A percentile compares a stretch with the other conserved stretches of the same genome.
Evolutionary conservation across 1,140 invertebrate species (phyloP).

Genomic region (Phocides pigmalion): DNA sequence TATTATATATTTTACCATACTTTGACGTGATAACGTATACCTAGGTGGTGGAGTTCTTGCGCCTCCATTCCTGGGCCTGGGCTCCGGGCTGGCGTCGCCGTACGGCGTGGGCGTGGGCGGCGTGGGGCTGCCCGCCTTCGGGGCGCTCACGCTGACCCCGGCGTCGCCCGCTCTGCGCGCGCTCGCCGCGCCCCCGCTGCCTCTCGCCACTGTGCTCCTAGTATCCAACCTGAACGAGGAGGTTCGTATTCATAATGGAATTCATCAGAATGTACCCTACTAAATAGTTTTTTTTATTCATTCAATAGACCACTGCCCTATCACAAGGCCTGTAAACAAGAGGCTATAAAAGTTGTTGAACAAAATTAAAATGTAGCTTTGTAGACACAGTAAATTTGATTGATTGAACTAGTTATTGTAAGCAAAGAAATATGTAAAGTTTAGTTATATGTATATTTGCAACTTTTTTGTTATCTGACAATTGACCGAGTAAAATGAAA

Average conservation of each 20-base stretch:
- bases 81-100: constrained; percentile 90
- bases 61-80: constrained; percentile 83
- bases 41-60: constrained; percentile 82
- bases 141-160: constrained; percentile 89
- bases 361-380: constrained; percentile 20
- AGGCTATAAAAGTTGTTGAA: constrained; percentile 25
- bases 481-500: constrained; percentile 4
- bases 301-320: constrained; percentile 26
- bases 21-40: background rate
- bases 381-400: constrained; percentile 30
- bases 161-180: constrained; percentile 87
- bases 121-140: constrained; percentile 89
- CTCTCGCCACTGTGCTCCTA: constrained; percentile 91
- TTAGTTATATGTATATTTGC: constrained; percentile 27
- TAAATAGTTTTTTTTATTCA: constrained; percentile 20
- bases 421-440: constrained; percentile 24
- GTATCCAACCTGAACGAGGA: constrained; percentile 96
- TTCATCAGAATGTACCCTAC: constrained; percentile 4
- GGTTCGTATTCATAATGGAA: constrained; percentile 85
- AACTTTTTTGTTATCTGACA: constrained; percentile 28
- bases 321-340: constrained; percentile 24
- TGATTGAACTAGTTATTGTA: constrained; percentile 28
- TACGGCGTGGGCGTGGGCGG: constrained; percentile 89
- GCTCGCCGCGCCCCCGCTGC: constrained; percentile 85
- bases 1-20: background rate